These are phyloP conservation scores for Sternarchorhynchus goeldii DNA, from an alignment of 2,797 vertebrate genomes.

Conservation along the genomic window DNA sequence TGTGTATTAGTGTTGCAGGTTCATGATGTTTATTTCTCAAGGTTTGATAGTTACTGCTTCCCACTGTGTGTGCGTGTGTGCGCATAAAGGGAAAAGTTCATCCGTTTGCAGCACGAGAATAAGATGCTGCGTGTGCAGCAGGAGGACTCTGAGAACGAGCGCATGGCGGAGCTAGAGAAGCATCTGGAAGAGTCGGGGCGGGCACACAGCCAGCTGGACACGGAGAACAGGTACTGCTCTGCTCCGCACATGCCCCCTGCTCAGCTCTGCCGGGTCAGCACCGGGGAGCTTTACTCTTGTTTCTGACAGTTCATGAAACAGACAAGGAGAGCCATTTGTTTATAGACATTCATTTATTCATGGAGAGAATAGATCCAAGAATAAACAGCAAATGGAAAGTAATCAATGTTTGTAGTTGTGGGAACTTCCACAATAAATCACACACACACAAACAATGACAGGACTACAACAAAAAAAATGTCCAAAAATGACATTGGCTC, in stretches of 20 bases:
- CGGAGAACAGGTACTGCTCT: slow-evolving; percentile 86
- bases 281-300: too few species aligned
- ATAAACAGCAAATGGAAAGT: too few species aligned
- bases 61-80: neutral
- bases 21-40: neutral
- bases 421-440: too few species aligned
- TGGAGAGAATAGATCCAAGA: too few species aligned
- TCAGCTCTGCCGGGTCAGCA: too few species aligned
- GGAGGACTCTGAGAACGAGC: slow-evolving; percentile 87
- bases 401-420: too few species aligned
- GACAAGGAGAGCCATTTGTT: too few species aligned
- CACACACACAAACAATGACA: too few species aligned
- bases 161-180: slow-evolving; percentile 81
- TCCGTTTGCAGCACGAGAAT: slow-evolving; percentile 93
- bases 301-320: too few species aligned
- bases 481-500: too few species aligned
- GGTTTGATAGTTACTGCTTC: neutral
- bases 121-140: slow-evolving; percentile 94
- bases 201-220: slow-evolving; percentile 84
- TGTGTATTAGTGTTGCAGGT: neutral
- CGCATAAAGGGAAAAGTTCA: slow-evolving; percentile 87
- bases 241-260: neutral
- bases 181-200: slow-evolving; percentile 88
- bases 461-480: too few species aligned
- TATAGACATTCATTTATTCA: too few species aligned